Conservation (phyloP, 1,140 invertebrate species). For the Catajapyx aquilonaris region DNA sequence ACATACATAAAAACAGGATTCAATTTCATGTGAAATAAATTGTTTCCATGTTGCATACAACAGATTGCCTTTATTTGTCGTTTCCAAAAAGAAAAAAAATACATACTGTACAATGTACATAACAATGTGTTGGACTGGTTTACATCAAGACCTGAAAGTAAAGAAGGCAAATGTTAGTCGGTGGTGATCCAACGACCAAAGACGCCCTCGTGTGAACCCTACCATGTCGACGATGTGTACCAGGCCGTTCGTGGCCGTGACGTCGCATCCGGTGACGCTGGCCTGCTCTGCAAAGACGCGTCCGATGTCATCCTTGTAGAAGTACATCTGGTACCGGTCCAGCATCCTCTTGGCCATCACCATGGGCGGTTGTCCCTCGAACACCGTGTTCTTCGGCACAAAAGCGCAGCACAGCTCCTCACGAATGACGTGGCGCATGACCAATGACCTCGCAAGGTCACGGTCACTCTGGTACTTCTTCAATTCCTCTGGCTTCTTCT, state of each 20-base stretch:
- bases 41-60: too few relatives aligned
- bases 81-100: too few relatives aligned
- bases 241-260: slow-evolving; percentile 7
- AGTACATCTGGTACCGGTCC: not conserved
- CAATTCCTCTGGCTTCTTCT: not conserved
- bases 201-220: too few relatives aligned
- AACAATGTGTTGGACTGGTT: too few relatives aligned
- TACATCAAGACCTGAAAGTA: too few relatives aligned
- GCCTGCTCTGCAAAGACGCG: slow-evolving; percentile 1
- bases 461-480: not conserved
- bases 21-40: too few relatives aligned
- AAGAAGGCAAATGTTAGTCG: too few relatives aligned
- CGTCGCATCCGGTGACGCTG: slow-evolving; percentile 4
- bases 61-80: too few relatives aligned
- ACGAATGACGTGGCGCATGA: not conserved
- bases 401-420: not conserved
- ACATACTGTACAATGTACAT: too few relatives aligned
- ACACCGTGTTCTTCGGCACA: not conserved
- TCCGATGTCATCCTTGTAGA: not conserved
- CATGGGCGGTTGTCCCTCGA: too few relatives aligned
- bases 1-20: too few relatives aligned
- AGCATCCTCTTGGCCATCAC: not conserved
- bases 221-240: slow-evolving; percentile 6
- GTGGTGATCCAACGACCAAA: too few relatives aligned
- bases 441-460: not conserved